phyloP scores from a whole-genome alignment of 2,888 invertebrate genomes.

The Dynastes hyllus region DNA sequence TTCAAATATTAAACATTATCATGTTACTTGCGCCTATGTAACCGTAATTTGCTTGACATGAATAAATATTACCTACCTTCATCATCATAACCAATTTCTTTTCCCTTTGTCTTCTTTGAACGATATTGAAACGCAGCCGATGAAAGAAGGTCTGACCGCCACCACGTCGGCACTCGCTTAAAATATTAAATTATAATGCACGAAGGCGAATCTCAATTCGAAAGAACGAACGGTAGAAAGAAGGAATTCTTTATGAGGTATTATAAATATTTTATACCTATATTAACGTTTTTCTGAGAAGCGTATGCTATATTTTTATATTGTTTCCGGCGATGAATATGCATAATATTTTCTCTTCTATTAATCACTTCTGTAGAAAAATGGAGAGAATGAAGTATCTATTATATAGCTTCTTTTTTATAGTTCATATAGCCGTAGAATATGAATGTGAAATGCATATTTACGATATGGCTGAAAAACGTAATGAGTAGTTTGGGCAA shows the following conservation, averaged over 20 bases:
- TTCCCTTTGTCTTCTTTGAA: background rate
- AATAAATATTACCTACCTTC: too few relatives aligned
- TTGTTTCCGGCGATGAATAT: background rate
- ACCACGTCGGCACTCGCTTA: background rate
- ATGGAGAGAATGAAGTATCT: background rate
- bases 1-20: too few relatives aligned
- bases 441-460: too few relatives aligned
- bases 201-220: constrained; percentile 2
- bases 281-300: constrained; percentile 18
- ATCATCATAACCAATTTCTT: too few relatives aligned
- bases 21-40: too few relatives aligned
- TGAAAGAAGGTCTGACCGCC: background rate
- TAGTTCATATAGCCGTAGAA: too few relatives aligned
- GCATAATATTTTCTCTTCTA: background rate
- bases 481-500: too few relatives aligned
- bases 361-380: constrained; percentile 1
- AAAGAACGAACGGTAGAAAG: background rate
- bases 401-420: background rate
- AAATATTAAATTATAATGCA: constrained; percentile 43
- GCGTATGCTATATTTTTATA: constrained; percentile 14
- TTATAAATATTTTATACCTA: constrained; percentile 38
- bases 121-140: background rate
- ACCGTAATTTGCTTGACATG: too few relatives aligned
- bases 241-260: constrained; percentile 38
- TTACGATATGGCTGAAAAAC: too few relatives aligned